These are phyloP conservation scores for Pelochelys cantorii DNA, from an alignment of 2,797 vertebrate species.

Conservation along the genomic window DNA sequence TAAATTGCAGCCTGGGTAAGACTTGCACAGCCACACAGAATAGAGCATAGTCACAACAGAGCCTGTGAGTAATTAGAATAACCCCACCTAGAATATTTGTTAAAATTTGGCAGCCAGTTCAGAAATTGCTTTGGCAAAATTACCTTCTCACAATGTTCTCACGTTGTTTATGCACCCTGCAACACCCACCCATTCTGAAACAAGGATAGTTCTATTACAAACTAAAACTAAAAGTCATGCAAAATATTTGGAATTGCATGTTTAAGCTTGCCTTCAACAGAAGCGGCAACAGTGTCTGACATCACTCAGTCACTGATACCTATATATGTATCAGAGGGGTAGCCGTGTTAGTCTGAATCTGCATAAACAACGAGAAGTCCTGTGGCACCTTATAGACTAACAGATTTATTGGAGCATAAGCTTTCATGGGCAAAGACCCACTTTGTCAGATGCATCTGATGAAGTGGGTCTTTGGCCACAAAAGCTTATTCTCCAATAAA, in stretches of 20 bases:
- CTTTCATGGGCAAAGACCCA: no score
- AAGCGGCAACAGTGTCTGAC: background rate
- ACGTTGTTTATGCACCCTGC: rapidly evolving
- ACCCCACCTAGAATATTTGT: background rate
- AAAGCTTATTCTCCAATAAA: no score
- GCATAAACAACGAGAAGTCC: no score
- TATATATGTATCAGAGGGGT: background rate
- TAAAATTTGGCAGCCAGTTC: background rate
- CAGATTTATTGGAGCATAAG: no score
- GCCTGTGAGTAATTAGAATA: background rate
- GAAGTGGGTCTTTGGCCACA: no score
- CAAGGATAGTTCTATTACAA: background rate
- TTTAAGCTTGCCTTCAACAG: background rate
- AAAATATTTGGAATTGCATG: background rate
- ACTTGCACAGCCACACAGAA: background rate
- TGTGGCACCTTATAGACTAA: no score
- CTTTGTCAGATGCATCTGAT: no score
- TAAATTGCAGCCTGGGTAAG: background rate
- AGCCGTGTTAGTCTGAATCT: no score
- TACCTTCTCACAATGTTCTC: background rate
- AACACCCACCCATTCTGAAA: rapidly evolving
- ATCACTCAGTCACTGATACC: background rate
- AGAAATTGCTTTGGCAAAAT: background rate
- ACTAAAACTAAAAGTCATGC: background rate
- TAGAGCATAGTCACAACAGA: background rate